Conservation (phyloP, 1,140 invertebrate species). For the Pemphigus obesinymphae region DNA sequence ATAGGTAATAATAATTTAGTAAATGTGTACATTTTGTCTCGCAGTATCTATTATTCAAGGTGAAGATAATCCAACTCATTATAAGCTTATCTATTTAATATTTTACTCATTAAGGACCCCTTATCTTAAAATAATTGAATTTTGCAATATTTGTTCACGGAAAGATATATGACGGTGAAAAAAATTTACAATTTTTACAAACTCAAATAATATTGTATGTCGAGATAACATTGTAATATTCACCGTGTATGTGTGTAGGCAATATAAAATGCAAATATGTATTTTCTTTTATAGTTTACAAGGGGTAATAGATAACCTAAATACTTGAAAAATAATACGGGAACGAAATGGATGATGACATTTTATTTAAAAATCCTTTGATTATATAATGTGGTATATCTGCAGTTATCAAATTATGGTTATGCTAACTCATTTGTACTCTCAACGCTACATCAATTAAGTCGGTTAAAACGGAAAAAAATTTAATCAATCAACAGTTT, state of each 20-base stretch:
- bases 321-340: background rate
- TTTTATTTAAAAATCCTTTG: too few relatives aligned
- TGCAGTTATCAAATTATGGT: too few relatives aligned
- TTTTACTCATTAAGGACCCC: background rate
- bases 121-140: background rate
- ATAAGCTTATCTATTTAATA: background rate
- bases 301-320: conserved; percentile 1
- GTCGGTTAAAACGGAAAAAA: too few relatives aligned
- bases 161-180: background rate
- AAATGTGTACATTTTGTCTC: too few relatives aligned
- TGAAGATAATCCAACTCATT: too few relatives aligned
- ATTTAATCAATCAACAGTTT: too few relatives aligned
- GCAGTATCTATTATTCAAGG: too few relatives aligned
- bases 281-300: conserved; percentile 11
- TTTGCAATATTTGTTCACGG: background rate
- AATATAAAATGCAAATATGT: conserved; percentile 7
- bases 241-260: background rate
- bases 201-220: background rate
- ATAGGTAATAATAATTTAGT: too few relatives aligned
- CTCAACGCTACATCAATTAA: too few relatives aligned
- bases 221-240: conserved; percentile 16
- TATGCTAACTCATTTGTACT: too few relatives aligned
- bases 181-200: background rate
- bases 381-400: too few relatives aligned
- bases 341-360: too few relatives aligned